These are phyloP conservation scores for Euglossa dilemma DNA, from an alignment of 1,140 invertebrate genomes.

Conservation along the genomic window DNA sequence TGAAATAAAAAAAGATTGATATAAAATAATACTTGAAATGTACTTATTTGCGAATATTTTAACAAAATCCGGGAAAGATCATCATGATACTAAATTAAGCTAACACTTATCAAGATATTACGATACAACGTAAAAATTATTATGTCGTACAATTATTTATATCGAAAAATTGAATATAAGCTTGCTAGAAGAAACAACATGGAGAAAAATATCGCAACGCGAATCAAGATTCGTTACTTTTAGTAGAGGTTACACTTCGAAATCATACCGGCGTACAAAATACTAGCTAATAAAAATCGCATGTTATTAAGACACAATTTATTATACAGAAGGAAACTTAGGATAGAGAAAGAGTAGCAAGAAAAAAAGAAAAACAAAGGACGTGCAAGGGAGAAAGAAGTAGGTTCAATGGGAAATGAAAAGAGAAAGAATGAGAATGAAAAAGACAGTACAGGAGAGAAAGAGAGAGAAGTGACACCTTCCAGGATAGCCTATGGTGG, in stretches of 20 bases:
- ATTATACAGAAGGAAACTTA: slow-evolving; percentile 50
- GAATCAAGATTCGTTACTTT: slow-evolving; percentile 39
- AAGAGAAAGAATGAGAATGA: slow-evolving; percentile 29
- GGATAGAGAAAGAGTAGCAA: slow-evolving; percentile 59
- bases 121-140: neutral
- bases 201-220: slow-evolving; percentile 45
- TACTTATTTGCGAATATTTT: neutral
- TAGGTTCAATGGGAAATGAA: slow-evolving; percentile 37
- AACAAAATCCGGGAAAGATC: neutral
- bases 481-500: slow-evolving; percentile 73
- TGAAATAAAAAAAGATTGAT: slow-evolving; percentile 83
- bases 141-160: slow-evolving; percentile 11
- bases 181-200: slow-evolving; percentile 31
- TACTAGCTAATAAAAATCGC: slow-evolving; percentile 33
- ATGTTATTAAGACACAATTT: slow-evolving; percentile 60
- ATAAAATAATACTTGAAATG: slow-evolving; percentile 20
- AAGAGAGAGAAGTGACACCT: slow-evolving; percentile 69
- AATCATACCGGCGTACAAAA: slow-evolving; percentile 54
- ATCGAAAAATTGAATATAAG: slow-evolving; percentile 15
- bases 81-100: neutral
- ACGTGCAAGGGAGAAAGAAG: slow-evolving; percentile 35
- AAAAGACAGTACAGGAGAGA: slow-evolving; percentile 46
- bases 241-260: slow-evolving; percentile 60
- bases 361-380: slow-evolving; percentile 53
- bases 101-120: neutral